Evolutionary conservation across 2,888 invertebrate genomes (phyloP).

Genomic region (Disparrhopalites patrizii): DNA sequence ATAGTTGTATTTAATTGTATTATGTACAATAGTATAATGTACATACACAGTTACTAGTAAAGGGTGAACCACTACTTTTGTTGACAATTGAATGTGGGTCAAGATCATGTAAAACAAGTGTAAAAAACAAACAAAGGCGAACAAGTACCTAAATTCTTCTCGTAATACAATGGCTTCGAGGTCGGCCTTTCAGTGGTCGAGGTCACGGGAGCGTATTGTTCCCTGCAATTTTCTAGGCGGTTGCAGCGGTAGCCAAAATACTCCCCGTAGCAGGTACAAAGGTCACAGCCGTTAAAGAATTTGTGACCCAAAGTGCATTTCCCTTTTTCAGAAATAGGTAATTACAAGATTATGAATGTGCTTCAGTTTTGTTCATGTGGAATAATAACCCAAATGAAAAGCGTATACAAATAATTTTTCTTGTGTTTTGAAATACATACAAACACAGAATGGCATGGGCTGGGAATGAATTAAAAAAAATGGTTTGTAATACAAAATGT

Average conservation of each 20-base stretch:
- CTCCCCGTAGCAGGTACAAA: conserved; percentile 25
- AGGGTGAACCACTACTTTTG: no score
- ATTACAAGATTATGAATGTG: no score
- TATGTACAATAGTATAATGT: not conserved
- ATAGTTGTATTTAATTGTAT: no score
- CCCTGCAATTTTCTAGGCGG: conserved; percentile 3
- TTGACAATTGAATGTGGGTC: not conserved
- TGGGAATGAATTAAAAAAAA: no score
- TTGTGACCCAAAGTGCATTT: conserved; percentile 21
- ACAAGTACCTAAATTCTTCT: not conserved
- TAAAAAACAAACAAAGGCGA: no score
- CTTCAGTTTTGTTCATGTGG: no score
- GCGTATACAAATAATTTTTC: no score
- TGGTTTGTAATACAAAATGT: no score
- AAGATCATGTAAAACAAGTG: no score
- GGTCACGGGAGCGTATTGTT: not conserved
- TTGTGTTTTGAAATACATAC: no score
- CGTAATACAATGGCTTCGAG: not conserved
- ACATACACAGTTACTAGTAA: not conserved
- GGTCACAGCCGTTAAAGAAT: conserved; percentile 22
- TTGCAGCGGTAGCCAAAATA: conserved; percentile 22
- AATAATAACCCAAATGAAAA: no score
- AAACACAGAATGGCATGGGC: no score
- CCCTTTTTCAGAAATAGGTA: conserved; percentile 6
- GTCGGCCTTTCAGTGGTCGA: not conserved